Conservation (phyloP, 2,888 invertebrate genomes). For the Clanis bilineata region DNA sequence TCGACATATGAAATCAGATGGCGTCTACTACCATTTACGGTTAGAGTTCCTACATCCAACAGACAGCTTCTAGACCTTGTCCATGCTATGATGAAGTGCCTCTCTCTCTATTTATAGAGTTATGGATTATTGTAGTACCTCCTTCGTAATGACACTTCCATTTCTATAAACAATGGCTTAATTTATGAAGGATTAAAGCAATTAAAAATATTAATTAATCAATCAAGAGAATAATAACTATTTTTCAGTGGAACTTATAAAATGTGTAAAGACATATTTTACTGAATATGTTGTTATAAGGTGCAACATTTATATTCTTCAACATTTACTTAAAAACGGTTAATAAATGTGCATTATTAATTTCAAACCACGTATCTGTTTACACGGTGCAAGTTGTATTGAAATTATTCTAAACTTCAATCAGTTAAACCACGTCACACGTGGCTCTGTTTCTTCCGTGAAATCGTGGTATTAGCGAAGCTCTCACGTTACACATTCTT, state of each 20-base stretch:
- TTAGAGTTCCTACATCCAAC: constrained; percentile 23
- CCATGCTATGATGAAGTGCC: constrained; percentile 49
- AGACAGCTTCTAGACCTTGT: constrained; percentile 47
- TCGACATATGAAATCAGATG: constrained; percentile 14
- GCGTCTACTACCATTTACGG: constrained; percentile 28
- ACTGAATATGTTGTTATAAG: too few relatives aligned
- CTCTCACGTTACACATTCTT: neutral
- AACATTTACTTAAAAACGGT: too few relatives aligned
- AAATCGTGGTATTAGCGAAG: constrained; percentile 1
- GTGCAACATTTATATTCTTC: too few relatives aligned
- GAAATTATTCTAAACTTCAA: neutral
- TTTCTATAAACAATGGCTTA: neutral
- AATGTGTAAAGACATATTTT: neutral
- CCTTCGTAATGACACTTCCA: neutral
- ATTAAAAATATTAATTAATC: neutral
- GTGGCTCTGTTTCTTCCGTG: neutral
- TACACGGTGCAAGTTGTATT: neutral
- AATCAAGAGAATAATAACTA: neutral
- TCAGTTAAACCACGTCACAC: neutral
- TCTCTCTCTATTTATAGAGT: constrained; percentile 58
- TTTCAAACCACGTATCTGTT: too few relatives aligned
- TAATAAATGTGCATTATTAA: too few relatives aligned
- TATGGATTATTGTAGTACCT: neutral
- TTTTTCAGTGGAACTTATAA: neutral
- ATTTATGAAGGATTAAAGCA: neutral